These are phyloP conservation scores for Drosophila novamexicana DNA, from an alignment of 1,140 invertebrate genomes.

Conservation along the genomic window DNA sequence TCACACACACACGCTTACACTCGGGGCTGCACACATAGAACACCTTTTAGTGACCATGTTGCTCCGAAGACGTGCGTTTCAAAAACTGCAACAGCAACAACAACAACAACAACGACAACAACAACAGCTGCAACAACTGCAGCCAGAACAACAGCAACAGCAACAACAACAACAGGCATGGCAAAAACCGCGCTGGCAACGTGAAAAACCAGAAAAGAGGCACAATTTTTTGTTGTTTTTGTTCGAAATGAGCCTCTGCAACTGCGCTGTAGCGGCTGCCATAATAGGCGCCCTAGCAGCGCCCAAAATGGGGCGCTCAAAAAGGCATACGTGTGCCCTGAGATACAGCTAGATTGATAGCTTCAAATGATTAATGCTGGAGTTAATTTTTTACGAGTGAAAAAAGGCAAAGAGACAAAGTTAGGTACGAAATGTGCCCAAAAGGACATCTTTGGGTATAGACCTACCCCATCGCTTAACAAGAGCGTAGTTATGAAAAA, in stretches of 20 bases:
- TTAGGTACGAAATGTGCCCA: too few species aligned
- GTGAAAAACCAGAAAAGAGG: constrained; percentile 79
- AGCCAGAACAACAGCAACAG: constrained; percentile 29
- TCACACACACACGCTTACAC: constrained; percentile 26
- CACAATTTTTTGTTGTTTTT: constrained; percentile 62
- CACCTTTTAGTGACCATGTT: constrained; percentile 53
- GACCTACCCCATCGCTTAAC: too few species aligned
- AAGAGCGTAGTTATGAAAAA: too few species aligned
- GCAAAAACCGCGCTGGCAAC: constrained; percentile 63
- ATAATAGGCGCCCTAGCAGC: constrained; percentile 55
- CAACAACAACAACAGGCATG: constrained; percentile 21
- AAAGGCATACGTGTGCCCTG: too few species aligned
- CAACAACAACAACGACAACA: constrained; percentile 24
- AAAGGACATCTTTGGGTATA: too few species aligned
- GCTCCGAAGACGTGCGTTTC: constrained; percentile 72
- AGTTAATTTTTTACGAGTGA: too few species aligned
- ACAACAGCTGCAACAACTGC: constrained; percentile 48
- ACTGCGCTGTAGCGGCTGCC: constrained; percentile 18
- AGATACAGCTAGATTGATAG: too few species aligned
- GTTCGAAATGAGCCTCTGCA: constrained; percentile 37
- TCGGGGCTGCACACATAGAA: constrained; percentile 14
- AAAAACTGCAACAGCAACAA: constrained; percentile 53
- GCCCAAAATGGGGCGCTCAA: constrained; percentile 7
- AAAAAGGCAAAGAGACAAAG: too few species aligned
- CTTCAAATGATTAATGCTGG: too few species aligned